Conservation (phyloP, 2,797 vertebrate genomes). For the Rhadinocentrus ornatus region DNA sequence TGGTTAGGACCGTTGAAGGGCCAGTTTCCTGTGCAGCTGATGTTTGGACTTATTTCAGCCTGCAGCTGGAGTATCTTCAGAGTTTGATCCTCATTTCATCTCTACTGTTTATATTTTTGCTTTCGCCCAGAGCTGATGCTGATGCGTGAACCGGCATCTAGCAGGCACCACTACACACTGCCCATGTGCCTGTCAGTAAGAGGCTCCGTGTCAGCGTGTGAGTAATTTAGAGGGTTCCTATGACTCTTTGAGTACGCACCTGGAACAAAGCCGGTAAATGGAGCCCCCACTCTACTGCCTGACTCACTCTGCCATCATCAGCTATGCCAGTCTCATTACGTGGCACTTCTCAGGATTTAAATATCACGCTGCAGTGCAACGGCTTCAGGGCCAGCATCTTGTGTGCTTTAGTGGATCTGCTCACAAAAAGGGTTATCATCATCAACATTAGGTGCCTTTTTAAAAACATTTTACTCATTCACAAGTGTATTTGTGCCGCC, state of each 20-base stretch:
- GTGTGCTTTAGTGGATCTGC: conserved; percentile 5
- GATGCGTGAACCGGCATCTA: conserved; percentile 45
- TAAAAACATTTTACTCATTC: neutral
- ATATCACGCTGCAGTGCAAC: conserved; percentile 31
- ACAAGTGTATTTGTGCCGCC: no score
- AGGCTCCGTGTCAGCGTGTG: conserved; percentile 50
- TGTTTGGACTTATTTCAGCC: conserved; percentile 46
- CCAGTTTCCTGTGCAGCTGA: neutral
- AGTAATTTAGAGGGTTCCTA: conserved; percentile 50
- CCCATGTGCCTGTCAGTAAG: conserved; percentile 38
- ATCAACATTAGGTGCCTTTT: conserved; percentile 5
- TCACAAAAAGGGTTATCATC: conserved; percentile 2
- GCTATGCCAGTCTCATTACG: conserved; percentile 49
- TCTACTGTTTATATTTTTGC: conserved; percentile 13
- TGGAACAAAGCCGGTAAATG: conserved; percentile 63
- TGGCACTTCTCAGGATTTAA: conserved; percentile 55
- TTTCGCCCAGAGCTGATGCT: conserved; percentile 2
- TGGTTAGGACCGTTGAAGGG: conserved; percentile 34
- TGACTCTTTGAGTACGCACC: conserved; percentile 59
- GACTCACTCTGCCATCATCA: conserved; percentile 52
- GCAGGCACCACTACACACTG: conserved; percentile 31
- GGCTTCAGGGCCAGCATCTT: conserved; percentile 14
- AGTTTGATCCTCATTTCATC: conserved; percentile 25
- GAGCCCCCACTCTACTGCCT: conserved; percentile 56
- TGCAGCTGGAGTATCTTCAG: conserved; percentile 25